Evolutionary conservation across 2,797 vertebrate species (phyloP).

Genomic region (Danio kyathit): DNA sequence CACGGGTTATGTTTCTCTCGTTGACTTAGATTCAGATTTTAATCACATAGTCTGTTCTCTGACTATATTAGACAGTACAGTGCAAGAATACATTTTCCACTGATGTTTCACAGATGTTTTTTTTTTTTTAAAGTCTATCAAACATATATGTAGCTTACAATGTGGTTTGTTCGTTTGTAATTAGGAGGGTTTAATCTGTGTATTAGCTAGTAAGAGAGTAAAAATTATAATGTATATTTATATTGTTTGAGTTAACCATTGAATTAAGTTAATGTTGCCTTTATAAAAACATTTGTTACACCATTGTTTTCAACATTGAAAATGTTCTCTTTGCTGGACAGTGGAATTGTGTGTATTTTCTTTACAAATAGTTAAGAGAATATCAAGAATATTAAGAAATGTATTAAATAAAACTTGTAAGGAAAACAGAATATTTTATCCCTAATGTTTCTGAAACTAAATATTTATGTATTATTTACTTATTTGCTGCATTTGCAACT

Average conservation of each 20-base stretch:
- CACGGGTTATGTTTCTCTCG: slow-evolving; percentile 16
- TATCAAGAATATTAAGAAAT: not conserved
- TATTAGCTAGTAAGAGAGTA: not conserved
- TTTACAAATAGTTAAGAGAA: not conserved
- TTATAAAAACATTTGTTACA: not conserved
- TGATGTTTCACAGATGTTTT: not conserved
- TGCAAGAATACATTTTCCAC: not conserved
- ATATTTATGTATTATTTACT: not conserved
- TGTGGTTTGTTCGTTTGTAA: not conserved
- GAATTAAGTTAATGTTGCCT: not conserved
- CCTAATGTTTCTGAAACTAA: not conserved
- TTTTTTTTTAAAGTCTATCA: slow-evolving; percentile 2
- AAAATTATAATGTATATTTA: not conserved
- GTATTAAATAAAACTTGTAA: not conserved
- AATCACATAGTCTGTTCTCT: not conserved
- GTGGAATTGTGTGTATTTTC: not conserved
- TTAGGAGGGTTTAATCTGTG: not conserved
- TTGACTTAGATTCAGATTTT: slow-evolving; percentile 22
- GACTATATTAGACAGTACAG: not conserved
- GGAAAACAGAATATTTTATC: not conserved
- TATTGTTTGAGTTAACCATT: not conserved
- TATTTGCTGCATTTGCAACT: not conserved
- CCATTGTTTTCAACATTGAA: not conserved
- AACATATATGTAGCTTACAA: not conserved
- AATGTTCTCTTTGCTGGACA: not conserved